Evolutionary conservation across 2,888 invertebrate species (phyloP).

Genomic region (Yponomeuta cagnagella): DNA sequence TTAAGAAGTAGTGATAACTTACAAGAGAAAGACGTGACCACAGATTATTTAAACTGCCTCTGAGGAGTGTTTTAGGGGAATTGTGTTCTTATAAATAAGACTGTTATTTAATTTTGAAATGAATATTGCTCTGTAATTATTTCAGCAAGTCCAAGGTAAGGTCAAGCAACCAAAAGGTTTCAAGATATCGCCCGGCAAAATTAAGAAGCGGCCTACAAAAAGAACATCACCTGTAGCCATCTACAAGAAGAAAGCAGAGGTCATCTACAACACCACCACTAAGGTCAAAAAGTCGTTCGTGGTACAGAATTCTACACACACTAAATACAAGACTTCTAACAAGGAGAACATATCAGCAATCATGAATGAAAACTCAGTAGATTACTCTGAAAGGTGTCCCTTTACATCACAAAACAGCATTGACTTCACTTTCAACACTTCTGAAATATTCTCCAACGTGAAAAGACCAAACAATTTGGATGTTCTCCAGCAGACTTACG

Average conservation of each 20-base stretch:
- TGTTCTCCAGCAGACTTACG: conserved; percentile 51
- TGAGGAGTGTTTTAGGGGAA: too few species aligned
- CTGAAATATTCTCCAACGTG: conserved; percentile 59
- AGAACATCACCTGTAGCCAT: conserved; percentile 58
- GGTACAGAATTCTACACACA: conserved; percentile 36
- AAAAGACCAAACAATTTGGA: conserved; percentile 34
- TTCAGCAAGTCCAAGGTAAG: conserved; percentile 54
- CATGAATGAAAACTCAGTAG: conserved; percentile 29
- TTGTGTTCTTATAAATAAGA: too few species aligned
- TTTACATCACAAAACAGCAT: conserved; percentile 52
- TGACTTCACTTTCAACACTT: conserved; percentile 54
- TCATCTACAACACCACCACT: conserved; percentile 45
- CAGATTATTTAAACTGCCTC: too few species aligned
- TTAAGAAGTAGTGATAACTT: too few species aligned
- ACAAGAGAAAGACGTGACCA: too few species aligned
- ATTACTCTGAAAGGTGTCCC: conserved; percentile 43
- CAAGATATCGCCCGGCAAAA: conserved; percentile 61
- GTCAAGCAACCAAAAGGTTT: conserved; percentile 39
- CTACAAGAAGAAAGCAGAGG: conserved; percentile 53
- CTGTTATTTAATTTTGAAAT: too few species aligned
- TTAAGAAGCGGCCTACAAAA: conserved; percentile 45
- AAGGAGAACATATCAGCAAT: conserved; percentile 45
- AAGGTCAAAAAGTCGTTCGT: conserved; percentile 43
- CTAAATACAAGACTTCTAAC: conserved; percentile 35
- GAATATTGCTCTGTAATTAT: conserved; percentile 20